Conservation (phyloP, 2,888 invertebrate genomes). For the Drosophila mimica region DNA sequence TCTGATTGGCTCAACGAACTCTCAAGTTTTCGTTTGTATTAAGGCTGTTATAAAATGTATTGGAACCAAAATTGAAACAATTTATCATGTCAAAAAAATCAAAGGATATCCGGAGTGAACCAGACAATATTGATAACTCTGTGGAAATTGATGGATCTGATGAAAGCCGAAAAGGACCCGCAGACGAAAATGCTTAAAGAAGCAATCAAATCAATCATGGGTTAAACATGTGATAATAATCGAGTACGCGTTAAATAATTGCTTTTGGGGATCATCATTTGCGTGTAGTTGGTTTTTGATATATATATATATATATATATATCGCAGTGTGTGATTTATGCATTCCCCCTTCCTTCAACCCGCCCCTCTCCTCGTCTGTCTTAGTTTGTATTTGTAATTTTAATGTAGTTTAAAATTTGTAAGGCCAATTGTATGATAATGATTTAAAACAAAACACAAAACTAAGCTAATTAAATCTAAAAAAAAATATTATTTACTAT, state of each 20-base stretch:
- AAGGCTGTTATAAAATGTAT: too few species aligned
- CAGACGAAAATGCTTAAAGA: too few species aligned
- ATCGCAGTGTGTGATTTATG: neutral
- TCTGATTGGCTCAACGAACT: too few species aligned
- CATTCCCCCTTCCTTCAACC: neutral
- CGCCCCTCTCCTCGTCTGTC: neutral
- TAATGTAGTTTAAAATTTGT: constrained; percentile 49
- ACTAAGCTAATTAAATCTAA: constrained; percentile 5
- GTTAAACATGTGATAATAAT: neutral
- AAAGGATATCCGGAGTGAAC: too few species aligned
- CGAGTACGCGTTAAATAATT: neutral
- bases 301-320: neutral
- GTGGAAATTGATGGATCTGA: too few species aligned
- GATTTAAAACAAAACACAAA: constrained; percentile 17
- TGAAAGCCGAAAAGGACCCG: too few species aligned
- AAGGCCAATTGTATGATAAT: constrained; percentile 57
- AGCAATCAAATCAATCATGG: too few species aligned
- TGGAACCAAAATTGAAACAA: too few species aligned
- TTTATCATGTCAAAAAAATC: too few species aligned
- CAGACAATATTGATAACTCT: too few species aligned
- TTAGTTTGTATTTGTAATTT: constrained; percentile 35
- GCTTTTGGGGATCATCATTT: neutral
- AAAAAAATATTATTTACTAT: constrained; percentile 5
- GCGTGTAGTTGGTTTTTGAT: neutral
- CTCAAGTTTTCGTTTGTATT: too few species aligned